Percentiles rank a stretch among this genome's conserved stretches.
Conservation (phyloP, 2,888 invertebrate genomes). For the Drosophila picticornis region DNA sequence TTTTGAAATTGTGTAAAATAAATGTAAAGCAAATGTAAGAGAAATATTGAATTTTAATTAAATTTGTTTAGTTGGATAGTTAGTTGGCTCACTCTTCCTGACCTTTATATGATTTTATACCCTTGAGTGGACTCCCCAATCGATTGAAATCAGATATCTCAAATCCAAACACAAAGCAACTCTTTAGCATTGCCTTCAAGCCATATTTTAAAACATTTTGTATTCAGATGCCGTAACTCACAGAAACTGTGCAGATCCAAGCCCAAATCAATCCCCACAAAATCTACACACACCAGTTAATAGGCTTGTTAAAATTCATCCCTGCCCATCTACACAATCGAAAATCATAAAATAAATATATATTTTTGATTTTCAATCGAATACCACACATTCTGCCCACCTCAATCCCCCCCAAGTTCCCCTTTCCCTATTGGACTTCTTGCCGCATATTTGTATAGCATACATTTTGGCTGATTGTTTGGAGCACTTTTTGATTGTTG, state of each 20-base stretch:
- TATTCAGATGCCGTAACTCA: background rate
- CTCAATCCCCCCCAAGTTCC: background rate
- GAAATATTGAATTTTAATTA: background rate
- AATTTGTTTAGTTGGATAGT: background rate
- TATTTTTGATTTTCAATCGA: conserved; percentile 20
- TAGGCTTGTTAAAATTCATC: conserved; percentile 11
- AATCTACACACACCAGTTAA: background rate
- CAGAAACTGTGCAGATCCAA: background rate
- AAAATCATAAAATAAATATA: conserved; percentile 8
- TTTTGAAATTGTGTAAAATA: background rate
- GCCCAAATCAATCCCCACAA: background rate
- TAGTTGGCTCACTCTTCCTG: background rate
- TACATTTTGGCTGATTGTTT: conserved; percentile 30
- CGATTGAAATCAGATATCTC: background rate
- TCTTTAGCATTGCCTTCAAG: background rate
- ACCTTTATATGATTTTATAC: background rate
- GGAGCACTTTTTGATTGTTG: conserved; percentile 9
- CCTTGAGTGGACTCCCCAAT: background rate
- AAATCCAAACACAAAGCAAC: background rate
- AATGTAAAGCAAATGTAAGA: background rate
- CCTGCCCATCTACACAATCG: background rate
- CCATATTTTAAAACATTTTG: background rate
- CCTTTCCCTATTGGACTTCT: background rate
- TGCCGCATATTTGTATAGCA: conserved; percentile 13
- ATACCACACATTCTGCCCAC: background rate